Percentiles rank a stretch among this genome's conserved stretches.
Evolutionary conservation across 2,113 vertebrate genomes (phyloP).

Genomic region (Chinchilla lanigera): DNA sequence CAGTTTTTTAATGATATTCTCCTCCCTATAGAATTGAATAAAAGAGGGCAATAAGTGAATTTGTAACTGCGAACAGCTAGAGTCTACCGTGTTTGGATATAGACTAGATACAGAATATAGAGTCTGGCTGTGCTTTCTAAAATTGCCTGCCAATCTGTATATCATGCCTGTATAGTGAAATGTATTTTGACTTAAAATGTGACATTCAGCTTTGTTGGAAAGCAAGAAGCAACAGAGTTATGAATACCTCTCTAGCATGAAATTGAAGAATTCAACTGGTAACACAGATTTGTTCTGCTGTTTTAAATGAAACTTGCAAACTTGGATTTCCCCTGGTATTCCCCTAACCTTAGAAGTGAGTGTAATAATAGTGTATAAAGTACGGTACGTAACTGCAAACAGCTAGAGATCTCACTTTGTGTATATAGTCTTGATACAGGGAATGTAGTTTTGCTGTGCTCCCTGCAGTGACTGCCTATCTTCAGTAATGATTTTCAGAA

Average conservation of each 20-base stretch:
- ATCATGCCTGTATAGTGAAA: background rate
- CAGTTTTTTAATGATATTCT: background rate
- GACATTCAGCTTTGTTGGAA: background rate
- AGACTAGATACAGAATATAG: background rate
- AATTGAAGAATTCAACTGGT: background rate
- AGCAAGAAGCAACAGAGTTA: background rate
- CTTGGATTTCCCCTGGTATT: background rate
- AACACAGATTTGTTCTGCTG: background rate
- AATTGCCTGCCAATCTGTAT: background rate
- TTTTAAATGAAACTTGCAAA: background rate
- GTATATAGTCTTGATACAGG: background rate
- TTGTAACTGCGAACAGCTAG: background rate
- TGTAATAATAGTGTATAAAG: background rate
- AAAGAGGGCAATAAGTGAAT: background rate
- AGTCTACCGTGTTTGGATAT: background rate
- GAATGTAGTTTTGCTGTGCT: background rate
- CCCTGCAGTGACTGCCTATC: background rate
- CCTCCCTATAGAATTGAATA: background rate
- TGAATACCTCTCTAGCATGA: background rate
- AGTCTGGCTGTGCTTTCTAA: background rate
- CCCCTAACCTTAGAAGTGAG: background rate
- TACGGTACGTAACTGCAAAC: background rate
- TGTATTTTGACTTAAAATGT: background rate
- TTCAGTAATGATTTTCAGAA: background rate
- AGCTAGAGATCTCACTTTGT: background rate